Percentiles rank a stretch among this genome's conserved stretches.
Evolutionary conservation across 2,797 vertebrate species (phyloP).

Genomic region (Neostethus bicornis): DNA sequence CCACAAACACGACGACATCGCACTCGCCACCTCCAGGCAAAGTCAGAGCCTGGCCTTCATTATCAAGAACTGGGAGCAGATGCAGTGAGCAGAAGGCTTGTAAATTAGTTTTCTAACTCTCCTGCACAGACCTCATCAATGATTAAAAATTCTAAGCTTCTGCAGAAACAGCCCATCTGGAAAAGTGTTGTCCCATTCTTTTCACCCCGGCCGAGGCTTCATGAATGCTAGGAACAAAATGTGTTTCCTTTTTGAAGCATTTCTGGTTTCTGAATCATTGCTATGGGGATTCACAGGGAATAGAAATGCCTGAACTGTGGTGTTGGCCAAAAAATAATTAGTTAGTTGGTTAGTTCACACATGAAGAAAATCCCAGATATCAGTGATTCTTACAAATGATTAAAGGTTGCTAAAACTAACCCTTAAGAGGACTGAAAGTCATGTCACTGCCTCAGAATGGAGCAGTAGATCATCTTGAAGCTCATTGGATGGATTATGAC

Average conservation of each 20-base stretch:
- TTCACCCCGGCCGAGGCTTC: slow-evolving; percentile 43
- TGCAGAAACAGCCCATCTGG: slow-evolving; percentile 66
- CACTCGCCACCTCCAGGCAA: slow-evolving; percentile 5
- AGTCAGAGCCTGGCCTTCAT: slow-evolving; percentile 16
- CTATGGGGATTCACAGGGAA: no score
- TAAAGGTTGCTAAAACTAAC: no score
- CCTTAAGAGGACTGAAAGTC: no score
- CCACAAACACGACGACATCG: slow-evolving; percentile 1
- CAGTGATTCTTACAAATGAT: no score
- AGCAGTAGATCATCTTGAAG: no score
- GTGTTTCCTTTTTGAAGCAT: slow-evolving; percentile 51
- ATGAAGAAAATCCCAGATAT: no score
- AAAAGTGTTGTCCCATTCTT: slow-evolving; percentile 54
- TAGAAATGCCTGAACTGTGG: no score
- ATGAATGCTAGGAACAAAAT: slow-evolving; percentile 67
- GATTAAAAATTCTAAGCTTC: slow-evolving; percentile 67
- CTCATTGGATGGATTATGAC: no score
- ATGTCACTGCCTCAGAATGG: no score
- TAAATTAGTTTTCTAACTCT: slow-evolving; percentile 72
- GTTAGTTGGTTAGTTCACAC: no score
- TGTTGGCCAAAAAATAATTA: no score
- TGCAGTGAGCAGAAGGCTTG: slow-evolving; percentile 57
- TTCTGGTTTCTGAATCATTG: slow-evolving; percentile 26
- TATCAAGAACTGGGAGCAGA: slow-evolving; percentile 55
- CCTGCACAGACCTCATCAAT: slow-evolving; percentile 69